Evolutionary conservation across 2,797 vertebrate genomes (phyloP).

Genomic region (Pipistrellus pipistrellus): DNA sequence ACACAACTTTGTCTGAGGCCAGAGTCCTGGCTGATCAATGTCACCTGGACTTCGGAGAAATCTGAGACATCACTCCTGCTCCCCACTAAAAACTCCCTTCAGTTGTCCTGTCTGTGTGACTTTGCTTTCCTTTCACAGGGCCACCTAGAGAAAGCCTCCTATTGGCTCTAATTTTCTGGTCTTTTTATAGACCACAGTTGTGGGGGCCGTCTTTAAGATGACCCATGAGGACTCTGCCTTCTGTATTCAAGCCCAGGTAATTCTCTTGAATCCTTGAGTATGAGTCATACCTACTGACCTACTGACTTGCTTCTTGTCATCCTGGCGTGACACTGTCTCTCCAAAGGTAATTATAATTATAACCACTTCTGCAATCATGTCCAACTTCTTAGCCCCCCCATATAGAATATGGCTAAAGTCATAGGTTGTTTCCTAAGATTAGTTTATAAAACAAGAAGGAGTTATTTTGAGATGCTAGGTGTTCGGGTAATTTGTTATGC

Average conservation of each 20-base stretch:
- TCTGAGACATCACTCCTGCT: not conserved
- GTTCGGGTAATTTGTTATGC: not conserved
- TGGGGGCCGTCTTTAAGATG: not conserved
- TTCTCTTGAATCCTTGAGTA: not conserved
- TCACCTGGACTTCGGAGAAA: not conserved
- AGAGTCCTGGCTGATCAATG: not conserved
- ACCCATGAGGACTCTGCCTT: not conserved
- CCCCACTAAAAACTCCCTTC: not conserved
- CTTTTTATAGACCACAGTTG: not conserved
- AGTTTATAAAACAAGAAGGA: not conserved
- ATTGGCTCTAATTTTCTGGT: not conserved
- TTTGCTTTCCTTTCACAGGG: not conserved
- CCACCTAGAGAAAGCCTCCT: not conserved
- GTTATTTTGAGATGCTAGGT: not conserved
- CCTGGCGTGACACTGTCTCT: too few species aligned
- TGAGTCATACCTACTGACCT: not conserved
- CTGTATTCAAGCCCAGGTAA: not conserved
- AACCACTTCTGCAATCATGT: too few species aligned
- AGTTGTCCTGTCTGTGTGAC: not conserved
- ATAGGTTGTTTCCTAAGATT: not conserved
- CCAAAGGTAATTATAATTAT: too few species aligned
- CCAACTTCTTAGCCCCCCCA: not conserved
- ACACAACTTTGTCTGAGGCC: not conserved
- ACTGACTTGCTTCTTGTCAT: not conserved
- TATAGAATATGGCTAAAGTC: not conserved